These are phyloP conservation scores for Platyscapa corneri DNA, from an alignment of 1,140 invertebrate genomes.

Conservation along the genomic window DNA sequence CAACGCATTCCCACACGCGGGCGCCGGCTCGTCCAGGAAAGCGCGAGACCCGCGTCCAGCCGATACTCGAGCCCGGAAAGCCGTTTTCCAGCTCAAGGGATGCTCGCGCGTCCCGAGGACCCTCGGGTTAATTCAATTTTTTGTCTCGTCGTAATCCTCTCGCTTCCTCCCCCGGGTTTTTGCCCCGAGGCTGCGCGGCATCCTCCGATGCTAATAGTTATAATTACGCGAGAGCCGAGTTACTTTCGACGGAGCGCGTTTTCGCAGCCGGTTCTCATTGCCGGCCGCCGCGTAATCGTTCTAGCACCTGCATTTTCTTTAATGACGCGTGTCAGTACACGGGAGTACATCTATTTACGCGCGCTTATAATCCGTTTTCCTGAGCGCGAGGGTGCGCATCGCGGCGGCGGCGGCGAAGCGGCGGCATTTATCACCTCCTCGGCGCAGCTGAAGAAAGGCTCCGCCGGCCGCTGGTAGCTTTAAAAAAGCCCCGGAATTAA, in stretches of 20 bases:
- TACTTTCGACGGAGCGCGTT: slow-evolving; percentile 12
- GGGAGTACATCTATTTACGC: background rate
- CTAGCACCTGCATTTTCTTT: slow-evolving; percentile 40
- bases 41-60: no score
- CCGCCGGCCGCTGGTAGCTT: background rate
- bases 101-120: background rate
- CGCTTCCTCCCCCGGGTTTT: background rate
- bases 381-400: background rate
- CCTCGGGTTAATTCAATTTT: slow-evolving; percentile 24
- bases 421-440: slow-evolving; percentile 21
- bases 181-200: background rate
- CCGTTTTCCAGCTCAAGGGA: background rate
- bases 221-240: slow-evolving; percentile 34
- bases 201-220: slow-evolving; percentile 38
- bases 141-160: background rate
- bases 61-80: background rate
- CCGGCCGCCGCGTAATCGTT: slow-evolving; percentile 14
- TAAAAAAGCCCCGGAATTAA: slow-evolving; percentile 21
- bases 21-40: no score
- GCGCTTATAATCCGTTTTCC: slow-evolving; percentile 39
- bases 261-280: slow-evolving; percentile 31
- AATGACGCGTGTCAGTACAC: background rate
- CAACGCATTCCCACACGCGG: no score
- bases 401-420: background rate
- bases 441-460: background rate